A percentile compares a stretch with the other conserved stretches of the same genome.
Conservation (phyloP, 1,140 invertebrate genomes). For the Euglossa dilemma region DNA sequence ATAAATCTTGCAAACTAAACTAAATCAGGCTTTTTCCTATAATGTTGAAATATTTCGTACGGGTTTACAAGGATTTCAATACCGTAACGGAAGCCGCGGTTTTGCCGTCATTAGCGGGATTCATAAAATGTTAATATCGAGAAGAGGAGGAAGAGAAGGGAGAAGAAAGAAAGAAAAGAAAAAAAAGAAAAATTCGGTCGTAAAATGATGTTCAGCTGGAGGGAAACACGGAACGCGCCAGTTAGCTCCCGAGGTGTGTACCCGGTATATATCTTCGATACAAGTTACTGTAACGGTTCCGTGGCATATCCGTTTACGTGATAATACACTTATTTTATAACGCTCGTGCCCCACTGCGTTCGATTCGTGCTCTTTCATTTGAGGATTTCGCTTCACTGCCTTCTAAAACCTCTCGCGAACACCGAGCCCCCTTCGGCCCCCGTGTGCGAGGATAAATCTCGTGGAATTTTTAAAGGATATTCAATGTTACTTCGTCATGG, state of each 20-base stretch:
- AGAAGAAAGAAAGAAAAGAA: neutral
- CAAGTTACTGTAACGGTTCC: slow-evolving; percentile 66
- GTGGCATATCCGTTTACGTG: slow-evolving; percentile 69
- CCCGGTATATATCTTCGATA: slow-evolving; percentile 42
- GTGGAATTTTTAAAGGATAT: neutral
- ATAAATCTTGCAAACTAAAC: neutral
- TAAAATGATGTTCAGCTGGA: neutral
- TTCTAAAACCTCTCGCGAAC: neutral
- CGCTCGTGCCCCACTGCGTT: slow-evolving; percentile 32
- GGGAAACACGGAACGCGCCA: neutral
- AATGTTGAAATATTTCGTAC: neutral
- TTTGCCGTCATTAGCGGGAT: neutral
- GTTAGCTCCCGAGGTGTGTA: slow-evolving; percentile 13
- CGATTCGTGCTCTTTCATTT: slow-evolving; percentile 33
- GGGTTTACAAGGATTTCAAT: neutral
- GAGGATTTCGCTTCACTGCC: slow-evolving; percentile 10
- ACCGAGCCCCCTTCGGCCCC: neutral
- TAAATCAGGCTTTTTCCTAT: no score
- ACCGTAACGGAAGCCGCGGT: neutral
- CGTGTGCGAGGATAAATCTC: neutral
- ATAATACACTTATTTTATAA: slow-evolving; percentile 62
- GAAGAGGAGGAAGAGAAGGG: no score
- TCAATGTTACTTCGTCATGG: neutral
- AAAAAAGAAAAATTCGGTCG: neutral
- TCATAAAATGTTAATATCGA: neutral